phyloP scores from a whole-genome alignment of 2,113 vertebrate species.

The Pao palembangensis region DNA sequence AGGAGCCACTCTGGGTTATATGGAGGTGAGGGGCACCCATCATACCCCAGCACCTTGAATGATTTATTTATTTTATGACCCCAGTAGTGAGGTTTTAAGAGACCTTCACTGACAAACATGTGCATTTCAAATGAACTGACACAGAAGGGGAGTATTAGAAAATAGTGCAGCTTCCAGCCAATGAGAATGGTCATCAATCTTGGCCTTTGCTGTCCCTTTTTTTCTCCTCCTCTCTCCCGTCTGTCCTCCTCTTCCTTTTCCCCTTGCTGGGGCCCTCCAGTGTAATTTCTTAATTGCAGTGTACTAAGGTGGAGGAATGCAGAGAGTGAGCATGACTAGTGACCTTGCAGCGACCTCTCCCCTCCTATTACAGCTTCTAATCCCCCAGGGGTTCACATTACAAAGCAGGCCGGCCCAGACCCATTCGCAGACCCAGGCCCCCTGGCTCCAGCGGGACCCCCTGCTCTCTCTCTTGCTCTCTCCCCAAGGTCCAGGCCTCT shows the following conservation, averaged over 20 bases:
- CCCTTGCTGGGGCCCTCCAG: conserved; percentile 64
- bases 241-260: conserved; percentile 42
- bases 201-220: conserved; percentile 51
- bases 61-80: conserved; percentile 75
- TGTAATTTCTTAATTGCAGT: conserved; percentile 80
- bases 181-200: conserved; percentile 72
- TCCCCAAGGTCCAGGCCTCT: conserved; percentile 65
- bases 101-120: conserved; percentile 71
- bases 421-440: conserved; percentile 60
- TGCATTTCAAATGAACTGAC: conserved; percentile 74
- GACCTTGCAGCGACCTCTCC: conserved; percentile 76
- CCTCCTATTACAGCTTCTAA: conserved; percentile 75
- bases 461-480: conserved; percentile 54
- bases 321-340: conserved; percentile 74
- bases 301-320: conserved; percentile 77
- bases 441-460: conserved; percentile 60
- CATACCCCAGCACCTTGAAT: conserved; percentile 48
- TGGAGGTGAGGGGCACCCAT: conserved; percentile 80
- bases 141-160: conserved; percentile 62
- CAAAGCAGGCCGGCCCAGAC: conserved; percentile 70
- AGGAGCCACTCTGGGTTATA: conserved; percentile 85
- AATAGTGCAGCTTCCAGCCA: conserved; percentile 68
- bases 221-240: conserved; percentile 23
- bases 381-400: conserved; percentile 80
- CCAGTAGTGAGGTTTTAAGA: conserved; percentile 75